These are phyloP conservation scores for Ruditapes philippinarum DNA, from an alignment of 1,140 invertebrate species.

Conservation along the genomic window DNA sequence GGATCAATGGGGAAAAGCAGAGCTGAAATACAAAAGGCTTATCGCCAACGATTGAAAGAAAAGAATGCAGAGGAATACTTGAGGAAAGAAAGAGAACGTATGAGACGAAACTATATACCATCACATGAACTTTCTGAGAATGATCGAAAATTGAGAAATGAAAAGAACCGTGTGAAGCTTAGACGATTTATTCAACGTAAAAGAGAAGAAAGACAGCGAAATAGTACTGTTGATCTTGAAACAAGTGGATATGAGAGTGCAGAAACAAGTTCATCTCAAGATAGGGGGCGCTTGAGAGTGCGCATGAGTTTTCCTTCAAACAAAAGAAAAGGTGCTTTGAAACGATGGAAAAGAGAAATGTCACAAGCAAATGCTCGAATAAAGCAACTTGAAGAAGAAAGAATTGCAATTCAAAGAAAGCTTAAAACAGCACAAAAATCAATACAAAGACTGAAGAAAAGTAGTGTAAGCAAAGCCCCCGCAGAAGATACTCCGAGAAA, in stretches of 20 bases:
- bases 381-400: slow-evolving; percentile 15
- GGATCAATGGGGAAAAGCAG: slow-evolving; percentile 5
- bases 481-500: background rate
- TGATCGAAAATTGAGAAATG: no score
- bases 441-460: background rate
- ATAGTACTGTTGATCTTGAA: background rate
- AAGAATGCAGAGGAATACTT: no score
- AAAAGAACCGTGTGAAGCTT: no score
- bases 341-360: no score
- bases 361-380: background rate
- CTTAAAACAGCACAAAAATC: slow-evolving; percentile 15
- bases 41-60: no score
- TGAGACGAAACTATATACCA: slow-evolving; percentile 4
- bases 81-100: no score
- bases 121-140: slow-evolving; percentile 2
- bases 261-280: no score
- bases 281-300: no score
- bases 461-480: background rate
- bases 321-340: no score
- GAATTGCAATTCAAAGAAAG: background rate
- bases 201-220: background rate
- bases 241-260: no score
- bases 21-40: slow-evolving; percentile 32
- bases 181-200: background rate
- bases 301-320: no score